Base-by-base conservation (phyloP, 2,797 vertebrate genomes). In the Lutjanus argentimaculatus region DNA sequence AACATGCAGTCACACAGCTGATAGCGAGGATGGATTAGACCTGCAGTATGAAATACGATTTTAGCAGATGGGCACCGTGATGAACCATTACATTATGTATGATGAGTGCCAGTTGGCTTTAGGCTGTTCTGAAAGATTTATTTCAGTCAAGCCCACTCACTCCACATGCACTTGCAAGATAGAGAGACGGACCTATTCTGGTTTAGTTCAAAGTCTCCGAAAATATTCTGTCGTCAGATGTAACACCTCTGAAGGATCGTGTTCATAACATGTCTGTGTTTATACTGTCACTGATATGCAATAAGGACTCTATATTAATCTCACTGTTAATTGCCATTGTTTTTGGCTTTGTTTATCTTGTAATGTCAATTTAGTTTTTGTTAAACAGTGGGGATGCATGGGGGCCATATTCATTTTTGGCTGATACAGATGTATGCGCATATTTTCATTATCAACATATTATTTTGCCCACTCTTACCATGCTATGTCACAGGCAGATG, bases 41-140 rank as follows among this genome's bases (percentile, higher is more conserved):
- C 79, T 75, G 79, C 53, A n/a, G 67, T 8, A 71, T 72, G 76
- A 83, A 79, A 75, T 83, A 77, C 17, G 36, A 84, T 86, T 91
- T 88, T 40, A 89, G 89, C 88, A 90, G 87, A 89, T 86, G 86
- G 87, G 87, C 85, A 80, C 87, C 84, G 83, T 21, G 85, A 89
- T 88, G 89, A 93, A 90, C 80, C 84, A 75, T 85, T 93, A 75
- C 90, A 94, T 94, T 92, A 87, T 93, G 90, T 86, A 93, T 92
- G 87, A 86, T 76, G 82, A 88, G 89, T 86, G 92, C 88, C 89
- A 88, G 88, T 87, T 92, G 79, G 90, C 93, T 93, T 91, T 77
- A 92, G 92, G 92, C 89, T 68, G 76, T 81, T 85, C 86, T 93
- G 67, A 95, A 95, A 94, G 75, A 94, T 94, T 92, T 84, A 93